These are phyloP conservation scores for Triops longicaudatus DNA, from an alignment of 1,140 invertebrate species.

Conservation along the genomic window DNA sequence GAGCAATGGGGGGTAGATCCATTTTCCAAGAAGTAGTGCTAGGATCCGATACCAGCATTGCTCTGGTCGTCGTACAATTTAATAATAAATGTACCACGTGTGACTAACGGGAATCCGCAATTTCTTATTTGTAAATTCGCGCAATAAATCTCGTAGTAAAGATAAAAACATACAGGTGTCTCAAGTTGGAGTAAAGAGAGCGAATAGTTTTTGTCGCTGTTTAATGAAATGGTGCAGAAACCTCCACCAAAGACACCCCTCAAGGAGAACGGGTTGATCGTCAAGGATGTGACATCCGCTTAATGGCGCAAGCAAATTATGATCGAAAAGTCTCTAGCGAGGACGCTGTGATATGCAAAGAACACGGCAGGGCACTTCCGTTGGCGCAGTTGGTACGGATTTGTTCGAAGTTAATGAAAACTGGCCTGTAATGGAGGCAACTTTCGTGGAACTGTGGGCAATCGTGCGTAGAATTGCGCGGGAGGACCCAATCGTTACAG, in stretches of 20 bases:
- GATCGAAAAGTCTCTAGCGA: background rate
- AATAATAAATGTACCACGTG: background rate
- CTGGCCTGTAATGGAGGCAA: background rate
- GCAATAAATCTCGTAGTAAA: too few relatives aligned
- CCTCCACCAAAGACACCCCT: background rate
- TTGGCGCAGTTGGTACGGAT: background rate
- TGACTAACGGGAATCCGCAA: background rate
- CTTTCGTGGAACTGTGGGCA: background rate
- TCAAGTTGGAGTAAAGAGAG: background rate
- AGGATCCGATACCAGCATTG: background rate
- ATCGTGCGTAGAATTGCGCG: conserved; percentile 10
- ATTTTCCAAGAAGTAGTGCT: conserved; percentile 22
- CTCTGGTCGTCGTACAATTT: background rate
- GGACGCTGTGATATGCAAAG: background rate
- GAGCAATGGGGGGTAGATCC: conserved; percentile 19
- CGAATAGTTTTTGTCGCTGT: background rate
- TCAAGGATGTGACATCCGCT: conserved; percentile 11
- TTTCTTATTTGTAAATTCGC: too few relatives aligned
- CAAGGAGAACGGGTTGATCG: background rate
- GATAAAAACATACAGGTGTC: too few relatives aligned
- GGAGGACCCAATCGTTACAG: conserved; percentile 13
- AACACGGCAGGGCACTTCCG: background rate
- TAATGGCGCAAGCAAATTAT: background rate
- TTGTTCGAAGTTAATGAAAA: conserved; percentile 12
- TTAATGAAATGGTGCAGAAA: background rate